Base-by-base conservation (phyloP, 2,888 invertebrate genomes). In the Aphidius colemani region DNA sequence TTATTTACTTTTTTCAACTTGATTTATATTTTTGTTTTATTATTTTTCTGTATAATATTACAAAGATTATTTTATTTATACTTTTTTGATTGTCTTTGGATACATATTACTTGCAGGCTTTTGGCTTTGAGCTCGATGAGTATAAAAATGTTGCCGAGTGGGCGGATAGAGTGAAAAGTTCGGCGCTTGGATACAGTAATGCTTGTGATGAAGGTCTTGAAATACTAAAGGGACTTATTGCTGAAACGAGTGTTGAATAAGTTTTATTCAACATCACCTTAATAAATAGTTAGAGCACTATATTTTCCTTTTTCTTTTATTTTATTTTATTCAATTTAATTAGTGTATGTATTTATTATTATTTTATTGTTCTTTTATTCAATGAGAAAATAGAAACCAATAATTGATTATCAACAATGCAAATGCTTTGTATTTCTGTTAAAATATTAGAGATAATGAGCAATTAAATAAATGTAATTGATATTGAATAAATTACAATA, bases 91-190 rank as follows among this genome's bases (percentile, higher is more conserved):
- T 43, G 39, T 40, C 49, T 44, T 51, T 18, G 6, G 30, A 51
- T 13, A 53, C 43, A 49, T 53, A 66, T 66, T 66, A 50, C 61
- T 69, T 72, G 58, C 66, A 81, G 81, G 71, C 65, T 7, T 69
- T 77, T 4, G 76, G 76, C 39, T 81, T 80, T 49, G 73, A 79
- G 4, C 46, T 77, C 13, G 67, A 66, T 73, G 88, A 88, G 73
- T 92, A 89, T 83, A 79, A 86, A 53, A 92, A 93, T 73, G 86
- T 94, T 60, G 82, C 83, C 65, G 89, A 86, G 66, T 91, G 90
- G 90, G 84, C 85, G 73, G 85, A 85, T 18, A 86, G 85, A 67
- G 84, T 86, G 62, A 88, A 89, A 82, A 80, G 81, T 51, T 85
- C 85, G 2, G 85, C 86, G 44, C 87, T 88, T 8, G 89, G 87